These are phyloP conservation scores for Lepidurus apus DNA, from an alignment of 1,140 invertebrate species.

Conservation along the genomic window DNA sequence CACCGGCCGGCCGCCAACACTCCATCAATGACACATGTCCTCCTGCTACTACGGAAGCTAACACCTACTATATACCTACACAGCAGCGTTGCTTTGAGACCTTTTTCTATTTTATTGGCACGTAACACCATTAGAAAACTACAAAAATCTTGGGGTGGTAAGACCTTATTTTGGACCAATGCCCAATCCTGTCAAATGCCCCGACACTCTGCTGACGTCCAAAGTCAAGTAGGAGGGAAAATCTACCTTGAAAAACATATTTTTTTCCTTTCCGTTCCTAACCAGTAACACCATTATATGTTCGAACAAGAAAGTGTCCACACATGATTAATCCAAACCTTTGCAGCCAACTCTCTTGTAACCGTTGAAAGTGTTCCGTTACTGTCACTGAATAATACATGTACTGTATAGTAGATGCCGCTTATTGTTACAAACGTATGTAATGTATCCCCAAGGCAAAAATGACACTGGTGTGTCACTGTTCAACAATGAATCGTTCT, in stretches of 20 bases:
- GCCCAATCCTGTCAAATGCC: not conserved
- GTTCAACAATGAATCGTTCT: too few relatives aligned
- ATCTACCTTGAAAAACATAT: not conserved
- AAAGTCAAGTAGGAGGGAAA: not conserved
- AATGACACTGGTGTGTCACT: too few relatives aligned
- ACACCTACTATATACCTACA: not conserved
- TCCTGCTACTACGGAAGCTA: conserved; percentile 14
- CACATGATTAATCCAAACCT: too few relatives aligned
- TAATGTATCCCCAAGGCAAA: too few relatives aligned
- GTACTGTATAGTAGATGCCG: too few relatives aligned
- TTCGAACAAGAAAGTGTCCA: too few relatives aligned
- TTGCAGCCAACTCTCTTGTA: too few relatives aligned
- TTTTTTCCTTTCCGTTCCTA: not conserved
- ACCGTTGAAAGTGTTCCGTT: too few relatives aligned
- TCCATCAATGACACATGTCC: conserved; percentile 21
- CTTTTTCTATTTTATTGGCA: conserved; percentile 9
- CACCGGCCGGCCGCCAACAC: conserved; percentile 16
- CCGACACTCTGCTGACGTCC: not conserved
- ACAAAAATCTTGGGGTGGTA: not conserved
- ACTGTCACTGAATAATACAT: too few relatives aligned
- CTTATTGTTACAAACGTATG: too few relatives aligned
- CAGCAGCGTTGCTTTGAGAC: not conserved
- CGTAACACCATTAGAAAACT: not conserved
- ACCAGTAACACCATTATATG: too few relatives aligned
- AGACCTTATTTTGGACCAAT: not conserved